Base-by-base conservation (phyloP, 64 coral and sea anemone genomes). In the Trachythela sp. region DNA sequence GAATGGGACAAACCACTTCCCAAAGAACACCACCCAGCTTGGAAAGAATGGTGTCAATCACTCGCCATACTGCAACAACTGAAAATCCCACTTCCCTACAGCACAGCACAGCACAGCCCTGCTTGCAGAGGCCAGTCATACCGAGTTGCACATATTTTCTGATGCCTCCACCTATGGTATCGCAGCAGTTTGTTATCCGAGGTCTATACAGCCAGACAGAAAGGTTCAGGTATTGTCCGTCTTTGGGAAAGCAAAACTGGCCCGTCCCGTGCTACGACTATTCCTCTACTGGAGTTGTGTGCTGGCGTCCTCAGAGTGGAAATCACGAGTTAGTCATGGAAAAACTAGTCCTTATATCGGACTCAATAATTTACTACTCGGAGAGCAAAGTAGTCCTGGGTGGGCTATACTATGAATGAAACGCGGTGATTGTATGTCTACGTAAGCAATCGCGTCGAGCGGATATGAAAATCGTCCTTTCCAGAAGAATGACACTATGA, bases 331-430 rank as follows among this genome's bases (percentile, higher is more conserved):
- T 67, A 8, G 68, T 94, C 27, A 88, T 26, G 3, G 51, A 84
- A 37, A 71, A 94, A 41, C 41, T 94, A 13, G 85, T 51, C n/a
- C 39, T 90, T 3, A 60, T 90, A 30, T 84, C 85, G 32, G 67
- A 90, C 18, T 37, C 48, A 38, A 77, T 90, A 17, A 87, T 68
- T 0, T 94, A 90, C 68, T 90, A 90, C 70, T 84, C 89, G 8
- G 89, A 94, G 39, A 91, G 89, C 75, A n/a, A n/a, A n/a, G n/a
- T 91, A 2, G 77, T 94, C 8, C 72, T n/a, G n/a, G n/a, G n/a
- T 94, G 18, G 89, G 92, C 14, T 91, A 94, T 37, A 91, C 90
- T 36, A 27, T 42, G 10, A 94, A 94, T 56, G 88, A 94, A 26
- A 68, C 39, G 38, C 84, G 84, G 2, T 52, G 88, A 32, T 94